Percentiles rank a stretch among this genome's conserved stretches.
Evolutionary conservation across 2,888 invertebrate species (phyloP).

Genomic region (Drosophila kambysellisi): DNA sequence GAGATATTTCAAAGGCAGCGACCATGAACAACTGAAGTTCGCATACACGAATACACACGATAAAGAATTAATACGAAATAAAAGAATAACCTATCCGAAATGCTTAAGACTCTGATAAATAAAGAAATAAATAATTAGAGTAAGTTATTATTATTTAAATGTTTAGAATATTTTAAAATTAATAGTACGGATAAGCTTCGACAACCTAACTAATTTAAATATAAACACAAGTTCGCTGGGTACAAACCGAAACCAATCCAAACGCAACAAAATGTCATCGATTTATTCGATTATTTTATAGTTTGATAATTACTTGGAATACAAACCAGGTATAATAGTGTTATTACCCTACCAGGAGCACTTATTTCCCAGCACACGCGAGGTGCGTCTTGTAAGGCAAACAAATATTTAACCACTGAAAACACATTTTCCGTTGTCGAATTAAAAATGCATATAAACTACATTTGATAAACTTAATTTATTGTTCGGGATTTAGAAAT

Average conservation of each 20-base stretch:
- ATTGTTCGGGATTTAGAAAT: slow-evolving; percentile 68
- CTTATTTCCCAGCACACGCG: slow-evolving; percentile 4
- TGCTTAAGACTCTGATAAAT: slow-evolving; percentile 9
- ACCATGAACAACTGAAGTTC: slow-evolving; percentile 70
- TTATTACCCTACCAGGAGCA: neutral
- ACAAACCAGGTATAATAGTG: slow-evolving; percentile 6
- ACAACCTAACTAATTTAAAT: neutral
- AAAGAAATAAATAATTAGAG: neutral
- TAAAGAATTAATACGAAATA: slow-evolving; percentile 24
- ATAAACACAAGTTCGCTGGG: neutral
- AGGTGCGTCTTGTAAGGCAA: slow-evolving; percentile 8
- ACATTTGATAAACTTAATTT: slow-evolving; percentile 75
- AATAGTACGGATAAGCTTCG: neutral
- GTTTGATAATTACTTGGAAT: neutral
- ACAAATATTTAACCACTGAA: slow-evolving; percentile 4
- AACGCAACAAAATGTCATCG: neutral
- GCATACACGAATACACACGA: slow-evolving; percentile 26
- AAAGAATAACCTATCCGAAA: slow-evolving; percentile 6
- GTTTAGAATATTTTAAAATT: neutral
- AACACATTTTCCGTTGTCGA: slow-evolving; percentile 40
- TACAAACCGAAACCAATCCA: neutral
- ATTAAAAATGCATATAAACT: slow-evolving; percentile 32
- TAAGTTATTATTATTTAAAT: slow-evolving; percentile 8
- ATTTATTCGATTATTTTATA: neutral
- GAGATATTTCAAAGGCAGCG: slow-evolving; percentile 70